A percentile compares a stretch with the other conserved stretches of the same genome.
Evolutionary conservation across 2,797 vertebrate species (phyloP).

Genomic region (Coreius guichenoti): DNA sequence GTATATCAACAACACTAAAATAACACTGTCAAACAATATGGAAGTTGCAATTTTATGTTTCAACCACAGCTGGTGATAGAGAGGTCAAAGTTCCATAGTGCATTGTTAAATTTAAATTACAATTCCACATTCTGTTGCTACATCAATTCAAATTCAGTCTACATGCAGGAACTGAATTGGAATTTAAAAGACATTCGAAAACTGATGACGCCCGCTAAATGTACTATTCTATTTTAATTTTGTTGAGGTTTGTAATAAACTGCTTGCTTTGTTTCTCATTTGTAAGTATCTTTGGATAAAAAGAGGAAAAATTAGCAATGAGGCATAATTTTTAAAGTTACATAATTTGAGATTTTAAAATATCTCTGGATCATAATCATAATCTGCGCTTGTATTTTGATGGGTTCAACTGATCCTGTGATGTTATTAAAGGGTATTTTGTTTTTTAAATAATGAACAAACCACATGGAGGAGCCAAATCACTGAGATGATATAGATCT

Average conservation of each 20-base stretch:
- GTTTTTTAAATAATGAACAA: neutral
- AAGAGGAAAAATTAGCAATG: neutral
- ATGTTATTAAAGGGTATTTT: neutral
- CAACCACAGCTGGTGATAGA: neutral
- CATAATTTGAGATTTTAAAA: neutral
- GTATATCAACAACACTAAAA: neutral
- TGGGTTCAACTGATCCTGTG: neutral
- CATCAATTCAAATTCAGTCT: neutral
- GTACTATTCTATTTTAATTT: neutral
- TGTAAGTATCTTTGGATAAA: neutral
- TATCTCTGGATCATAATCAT: neutral
- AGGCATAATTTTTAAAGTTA: neutral
- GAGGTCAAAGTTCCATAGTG: neutral
- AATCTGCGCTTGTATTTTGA: neutral
- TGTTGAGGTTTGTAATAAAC: neutral
- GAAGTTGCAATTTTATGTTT: neutral
- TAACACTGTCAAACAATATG: neutral
- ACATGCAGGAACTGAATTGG: neutral
- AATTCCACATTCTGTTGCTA: neutral
- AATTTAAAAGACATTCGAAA: neutral
- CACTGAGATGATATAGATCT: neutral
- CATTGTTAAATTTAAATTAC: neutral
- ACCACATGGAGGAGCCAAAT: slow-evolving; percentile 10
- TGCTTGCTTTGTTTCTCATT: neutral
- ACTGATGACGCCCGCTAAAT: no score